Base-by-base conservation (phyloP, 2,113 vertebrate genomes). In the Gadus macrocephalus region DNA sequence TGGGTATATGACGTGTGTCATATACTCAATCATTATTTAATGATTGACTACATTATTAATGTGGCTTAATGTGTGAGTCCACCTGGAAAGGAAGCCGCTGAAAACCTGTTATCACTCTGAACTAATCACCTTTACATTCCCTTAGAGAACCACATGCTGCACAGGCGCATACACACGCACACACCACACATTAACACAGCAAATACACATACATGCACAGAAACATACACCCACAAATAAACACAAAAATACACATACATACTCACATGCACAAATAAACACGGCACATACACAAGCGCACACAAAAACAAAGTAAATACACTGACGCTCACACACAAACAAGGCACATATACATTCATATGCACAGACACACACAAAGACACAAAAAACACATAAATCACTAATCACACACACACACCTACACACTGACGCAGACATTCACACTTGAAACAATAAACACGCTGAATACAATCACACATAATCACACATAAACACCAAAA, bases 51-150 rank as follows among this genome's bases (percentile, higher is more conserved):
- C 35, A 64, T 20, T 25, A 38, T 70, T 38, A 15, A 66, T 63
- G 58, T 72, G 71, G 15, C 5, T 58, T 16, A 71, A 59, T 20
- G 28, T 53, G 2, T 69, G 55, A 69, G 59, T 62, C 4, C 60
- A 67, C 66, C n/a, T 8, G 27, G 59, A 64, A 66, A 22, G 20
- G 53, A 53, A 71, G 58, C 31, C 61, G 27, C 59, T 55, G 20
- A 55, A 28, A 67, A 63, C 71, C 15, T 71, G 27, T 66, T 72
- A 53, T 68, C 71, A 73, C 31, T 9, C 38, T 5, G 7, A 17
- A 12, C 15, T 38, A 2, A 17, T 11, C 16, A 64, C 62, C 16
- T 60, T 38, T 65, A 17, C 6, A 17, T 64, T 67, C 28, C 25
- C 20, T 55, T 28, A 2, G 9, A 42, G 69, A 74, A 69, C 38